Percentiles rank a stretch among this genome's conserved stretches.
Evolutionary conservation across 2,113 vertebrate genomes (phyloP).

Genomic region (Gopherus evgoodei): DNA sequence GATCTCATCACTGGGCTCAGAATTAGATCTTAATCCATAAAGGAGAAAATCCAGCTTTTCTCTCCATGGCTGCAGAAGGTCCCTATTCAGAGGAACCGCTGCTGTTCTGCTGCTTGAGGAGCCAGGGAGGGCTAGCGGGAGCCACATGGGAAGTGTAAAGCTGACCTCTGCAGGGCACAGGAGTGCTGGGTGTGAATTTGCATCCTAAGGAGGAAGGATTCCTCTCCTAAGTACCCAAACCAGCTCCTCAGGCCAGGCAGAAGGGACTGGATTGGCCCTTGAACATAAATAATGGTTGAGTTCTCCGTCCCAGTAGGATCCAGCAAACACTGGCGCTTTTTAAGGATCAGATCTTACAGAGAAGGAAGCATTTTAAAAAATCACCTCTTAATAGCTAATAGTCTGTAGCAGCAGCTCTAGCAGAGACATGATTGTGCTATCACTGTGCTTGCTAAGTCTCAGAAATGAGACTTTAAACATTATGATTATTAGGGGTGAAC

Average conservation of each 20-base stretch:
- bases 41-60: neutral
- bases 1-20: neutral
- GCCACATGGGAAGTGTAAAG: neutral
- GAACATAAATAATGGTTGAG: neutral
- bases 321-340: neutral
- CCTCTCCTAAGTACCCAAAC: neutral
- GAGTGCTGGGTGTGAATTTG: neutral
- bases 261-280: neutral
- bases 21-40: neutral
- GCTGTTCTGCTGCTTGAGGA: neutral
- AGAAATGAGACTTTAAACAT: neutral
- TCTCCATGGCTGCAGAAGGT: neutral
- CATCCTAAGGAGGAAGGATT: neutral
- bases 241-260: neutral
- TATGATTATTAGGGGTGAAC: neutral
- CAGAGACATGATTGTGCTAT: neutral
- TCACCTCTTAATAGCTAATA: neutral
- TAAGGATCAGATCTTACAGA: neutral
- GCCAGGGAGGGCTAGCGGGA: neutral
- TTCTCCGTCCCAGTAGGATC: neutral
- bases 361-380: neutral
- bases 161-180: neutral
- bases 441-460: neutral
- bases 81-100: neutral
- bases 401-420: neutral